Conservation (phyloP, 2,113 vertebrate species). For the Pollachius pollachius region DNA sequence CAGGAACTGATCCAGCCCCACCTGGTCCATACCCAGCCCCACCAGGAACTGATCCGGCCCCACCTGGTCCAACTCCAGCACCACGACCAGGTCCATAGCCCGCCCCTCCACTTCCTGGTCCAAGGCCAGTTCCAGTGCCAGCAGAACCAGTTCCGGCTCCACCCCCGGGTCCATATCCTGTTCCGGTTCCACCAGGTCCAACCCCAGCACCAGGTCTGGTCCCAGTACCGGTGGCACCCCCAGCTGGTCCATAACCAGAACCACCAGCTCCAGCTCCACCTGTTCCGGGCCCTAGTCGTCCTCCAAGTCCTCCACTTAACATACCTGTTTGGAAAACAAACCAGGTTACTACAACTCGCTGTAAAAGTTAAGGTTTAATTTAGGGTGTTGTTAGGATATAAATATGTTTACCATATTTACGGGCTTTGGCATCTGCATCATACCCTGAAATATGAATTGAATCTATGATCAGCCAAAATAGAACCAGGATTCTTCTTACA, state of each 20-base stretch:
- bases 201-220: slow-evolving; percentile 9
- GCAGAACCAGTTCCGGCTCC: slow-evolving; percentile 27
- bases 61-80: slow-evolving; percentile 9
- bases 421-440: slow-evolving; percentile 12
- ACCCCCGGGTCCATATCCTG: slow-evolving; percentile 3
- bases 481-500: no score
- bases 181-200: not conserved
- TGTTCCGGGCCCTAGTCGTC: not conserved
- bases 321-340: slow-evolving; percentile 3
- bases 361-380: no score
- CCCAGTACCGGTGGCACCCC: slow-evolving; percentile 5
- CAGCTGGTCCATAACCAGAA: slow-evolving; percentile 6
- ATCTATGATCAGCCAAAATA: not conserved
- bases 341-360: not conserved
- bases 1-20: no score
- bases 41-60: no score
- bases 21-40: no score
- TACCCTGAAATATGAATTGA: slow-evolving; percentile 14
- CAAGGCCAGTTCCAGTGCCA: slow-evolving; percentile 30
- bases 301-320: slow-evolving; percentile 7
- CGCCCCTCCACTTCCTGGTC: slow-evolving; percentile 21
- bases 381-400: not conserved
- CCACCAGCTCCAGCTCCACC: not conserved
- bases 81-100: slow-evolving; percentile 33
- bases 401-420: slow-evolving; percentile 14